Percentiles rank a stretch among this genome's conserved stretches.
These are phyloP conservation scores for Phaonia tiefii DNA, from an alignment of 2,888 invertebrate species.

Conservation along the genomic window DNA sequence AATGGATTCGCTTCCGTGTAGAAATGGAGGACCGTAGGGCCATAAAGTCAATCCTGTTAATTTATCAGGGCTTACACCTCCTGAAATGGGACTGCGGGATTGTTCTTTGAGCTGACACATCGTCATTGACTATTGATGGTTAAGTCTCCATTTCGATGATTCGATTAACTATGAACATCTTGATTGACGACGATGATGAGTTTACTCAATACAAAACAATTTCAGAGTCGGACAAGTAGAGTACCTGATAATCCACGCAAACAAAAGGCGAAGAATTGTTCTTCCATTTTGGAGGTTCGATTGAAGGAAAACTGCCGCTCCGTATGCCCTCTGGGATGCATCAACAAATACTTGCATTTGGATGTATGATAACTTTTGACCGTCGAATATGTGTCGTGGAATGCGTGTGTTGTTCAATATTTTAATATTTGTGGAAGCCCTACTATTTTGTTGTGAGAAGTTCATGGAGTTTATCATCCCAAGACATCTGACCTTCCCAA, in stretches of 20 bases:
- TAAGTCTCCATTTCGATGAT: background rate
- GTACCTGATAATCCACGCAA: background rate
- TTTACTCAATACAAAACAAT: conserved; percentile 1
- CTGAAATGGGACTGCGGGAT: background rate
- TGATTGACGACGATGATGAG: background rate
- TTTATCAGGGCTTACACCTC: background rate
- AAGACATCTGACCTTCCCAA: no score
- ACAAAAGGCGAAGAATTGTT: background rate
- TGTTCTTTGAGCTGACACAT: background rate
- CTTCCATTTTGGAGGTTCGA: background rate
- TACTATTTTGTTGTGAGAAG: no score
- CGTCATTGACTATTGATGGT: conserved; percentile 10
- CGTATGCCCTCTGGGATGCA: conserved; percentile 25
- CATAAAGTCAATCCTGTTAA: background rate
- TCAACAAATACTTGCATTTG: conserved; percentile 15
- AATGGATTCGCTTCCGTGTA: background rate
- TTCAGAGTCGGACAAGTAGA: conserved; percentile 5
- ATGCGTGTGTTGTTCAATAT: background rate
- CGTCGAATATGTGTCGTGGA: conserved; percentile 2
- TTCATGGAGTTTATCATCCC: no score
- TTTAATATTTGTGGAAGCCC: no score
- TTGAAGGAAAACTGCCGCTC: conserved; percentile 1
- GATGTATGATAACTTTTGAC: background rate
- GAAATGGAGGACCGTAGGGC: background rate
- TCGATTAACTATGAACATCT: background rate